Evolutionary conservation across 2,113 vertebrate genomes (phyloP), one percentile per base, ranked within the genome.

Genomic region (Tragulus kanchil): DNA sequence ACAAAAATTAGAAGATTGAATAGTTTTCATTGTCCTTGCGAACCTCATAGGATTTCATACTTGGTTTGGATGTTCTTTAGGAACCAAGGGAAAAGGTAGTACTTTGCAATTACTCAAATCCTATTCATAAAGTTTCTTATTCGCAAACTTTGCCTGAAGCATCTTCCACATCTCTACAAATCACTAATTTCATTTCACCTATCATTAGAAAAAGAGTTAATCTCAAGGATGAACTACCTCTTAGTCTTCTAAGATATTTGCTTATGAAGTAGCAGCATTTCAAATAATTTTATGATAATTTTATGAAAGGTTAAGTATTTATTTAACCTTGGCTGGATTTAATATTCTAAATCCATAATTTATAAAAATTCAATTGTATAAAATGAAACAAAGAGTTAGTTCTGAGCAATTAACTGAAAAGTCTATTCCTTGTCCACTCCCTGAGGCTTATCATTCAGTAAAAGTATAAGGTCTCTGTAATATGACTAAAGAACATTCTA

Each of bases 401-500:
- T 94, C 79, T 87, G 28, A 65, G 36, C 36, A 31, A 67, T 83
- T 85, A 58, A 89, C n/a, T 31, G 45, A 90, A 88, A 85, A 64
- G 64, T 45, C 48, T 26, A 64, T 83, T 89, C 28, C 9, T 10
- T 86, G 0, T 81, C 23, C 42, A 88, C 5, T 17, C 26, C 14
- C 45, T 67, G 77, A 65, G 67, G 50, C 7, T 94, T 82, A 79
- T 12, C 50, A 59, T 56, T 93, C 78, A 89, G 45, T 9, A 89
- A 67, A 97, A 94, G n/a, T 6, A 77, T 83, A 73, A 93, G 25
- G 8, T 91, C 89, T 90, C 52, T n/a, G 89, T 69, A 79, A 88
- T n/a, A 77, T 82, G 58, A 16, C 88, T 82, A 15, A 92, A 13
- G 19, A 84, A 73, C 10, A 89, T 92, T 28, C 61, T 77, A 67